Percentiles rank a stretch among this genome's conserved stretches.
phyloP scores from a whole-genome alignment of 2,113 vertebrate genomes.

The Pygoscelis adeliae region DNA sequence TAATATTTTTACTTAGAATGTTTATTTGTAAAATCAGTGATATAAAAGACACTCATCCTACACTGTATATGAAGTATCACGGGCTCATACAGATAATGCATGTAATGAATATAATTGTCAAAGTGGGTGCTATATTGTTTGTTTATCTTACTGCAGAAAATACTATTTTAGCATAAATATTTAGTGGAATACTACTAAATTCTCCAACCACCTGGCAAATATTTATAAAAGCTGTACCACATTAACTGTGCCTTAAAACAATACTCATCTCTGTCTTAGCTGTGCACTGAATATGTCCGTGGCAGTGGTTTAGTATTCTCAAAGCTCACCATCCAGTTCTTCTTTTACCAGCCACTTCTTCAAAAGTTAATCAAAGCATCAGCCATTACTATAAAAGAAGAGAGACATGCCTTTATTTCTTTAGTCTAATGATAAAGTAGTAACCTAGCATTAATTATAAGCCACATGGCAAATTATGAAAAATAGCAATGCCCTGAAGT shows the following conservation, averaged over 20 bases:
- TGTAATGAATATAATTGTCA: neutral
- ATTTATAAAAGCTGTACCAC: neutral
- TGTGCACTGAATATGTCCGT: neutral
- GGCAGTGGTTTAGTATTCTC: neutral
- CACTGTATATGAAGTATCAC: neutral
- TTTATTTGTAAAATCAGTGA: neutral
- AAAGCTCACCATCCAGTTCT: neutral
- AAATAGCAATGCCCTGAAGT: neutral
- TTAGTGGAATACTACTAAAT: neutral
- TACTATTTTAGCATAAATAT: neutral
- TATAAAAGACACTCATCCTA: neutral
- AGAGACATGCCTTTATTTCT: neutral
- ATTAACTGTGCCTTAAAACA: accelerated
- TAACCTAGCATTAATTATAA: neutral
- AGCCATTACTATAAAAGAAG: neutral
- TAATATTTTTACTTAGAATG: neutral
- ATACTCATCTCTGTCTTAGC: neutral
- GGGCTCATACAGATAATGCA: neutral
- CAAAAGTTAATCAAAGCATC: neutral
- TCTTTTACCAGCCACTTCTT: neutral
- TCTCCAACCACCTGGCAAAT: neutral
- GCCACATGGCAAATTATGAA: neutral
- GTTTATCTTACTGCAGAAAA: neutral
- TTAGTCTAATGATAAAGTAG: neutral
- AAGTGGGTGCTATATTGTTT: neutral